Conservation (phyloP, 2,113 vertebrate genomes). For the Nicator chloris region DNA sequence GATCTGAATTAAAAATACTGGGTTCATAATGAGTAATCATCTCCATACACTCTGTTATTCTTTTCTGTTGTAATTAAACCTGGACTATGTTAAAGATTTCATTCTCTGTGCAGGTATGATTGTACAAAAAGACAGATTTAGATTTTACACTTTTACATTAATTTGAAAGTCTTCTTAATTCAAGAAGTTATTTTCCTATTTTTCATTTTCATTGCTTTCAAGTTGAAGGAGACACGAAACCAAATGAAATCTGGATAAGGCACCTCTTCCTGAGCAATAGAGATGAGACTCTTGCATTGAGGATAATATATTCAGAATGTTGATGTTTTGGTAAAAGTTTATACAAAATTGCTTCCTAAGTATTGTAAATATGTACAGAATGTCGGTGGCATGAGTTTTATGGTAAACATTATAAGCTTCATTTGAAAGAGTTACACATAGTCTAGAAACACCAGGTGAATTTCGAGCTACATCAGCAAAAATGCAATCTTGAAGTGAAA, state of each 20-base stretch:
- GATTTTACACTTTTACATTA: background rate
- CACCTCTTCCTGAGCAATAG: background rate
- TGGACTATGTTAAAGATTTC: slow-evolving; percentile 39
- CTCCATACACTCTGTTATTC: background rate
- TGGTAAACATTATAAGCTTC: slow-evolving; percentile 11
- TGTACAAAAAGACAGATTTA: background rate
- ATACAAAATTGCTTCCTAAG: background rate
- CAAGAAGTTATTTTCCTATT: background rate
- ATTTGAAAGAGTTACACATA: slow-evolving; percentile 13
- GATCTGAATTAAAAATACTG: slow-evolving; percentile 2
- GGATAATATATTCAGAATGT: background rate
- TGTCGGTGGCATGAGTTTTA: slow-evolving; percentile 19
- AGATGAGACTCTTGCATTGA: background rate
- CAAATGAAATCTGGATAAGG: background rate
- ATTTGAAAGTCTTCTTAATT: background rate
- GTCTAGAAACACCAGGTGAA: background rate
- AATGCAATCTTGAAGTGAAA: background rate
- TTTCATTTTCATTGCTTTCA: slow-evolving; percentile 12
- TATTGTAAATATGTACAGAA: slow-evolving; percentile 16
- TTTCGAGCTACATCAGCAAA: background rate
- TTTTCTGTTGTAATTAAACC: slow-evolving; percentile 28
- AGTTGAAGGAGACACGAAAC: background rate
- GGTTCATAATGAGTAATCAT: background rate
- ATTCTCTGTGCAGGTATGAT: background rate
- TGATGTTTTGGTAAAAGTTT: slow-evolving; percentile 3